These are phyloP conservation scores for Sus scrofa DNA, from an alignment of 2,113 vertebrate genomes.

Conservation along the genomic window T2T-Sscrofa CM000818.6:24553001-24553500, in stretches of 20 bases:
- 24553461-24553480: too few relatives aligned
- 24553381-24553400: too few relatives aligned
- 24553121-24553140: not conserved
- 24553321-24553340: too few relatives aligned
- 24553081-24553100: not conserved
- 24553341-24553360: too few relatives aligned
- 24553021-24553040: not conserved
- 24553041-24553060: not conserved
- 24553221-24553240: not conserved
- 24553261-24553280: not conserved
- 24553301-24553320: too few relatives aligned
- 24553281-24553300: not conserved
- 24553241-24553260: not conserved
- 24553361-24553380: too few relatives aligned
- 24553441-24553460: too few relatives aligned
- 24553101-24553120: not conserved
- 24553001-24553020: not conserved
- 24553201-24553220: not conserved
- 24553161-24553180: not conserved
- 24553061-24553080: not conserved
- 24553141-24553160: not conserved
- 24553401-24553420: too few relatives aligned
- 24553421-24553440: too few relatives aligned
- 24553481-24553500: too few relatives aligned
- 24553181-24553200: not conserved